Base-by-base conservation (phyloP, 2,888 invertebrate species). In the Zygogramma bicolorata region DNA sequence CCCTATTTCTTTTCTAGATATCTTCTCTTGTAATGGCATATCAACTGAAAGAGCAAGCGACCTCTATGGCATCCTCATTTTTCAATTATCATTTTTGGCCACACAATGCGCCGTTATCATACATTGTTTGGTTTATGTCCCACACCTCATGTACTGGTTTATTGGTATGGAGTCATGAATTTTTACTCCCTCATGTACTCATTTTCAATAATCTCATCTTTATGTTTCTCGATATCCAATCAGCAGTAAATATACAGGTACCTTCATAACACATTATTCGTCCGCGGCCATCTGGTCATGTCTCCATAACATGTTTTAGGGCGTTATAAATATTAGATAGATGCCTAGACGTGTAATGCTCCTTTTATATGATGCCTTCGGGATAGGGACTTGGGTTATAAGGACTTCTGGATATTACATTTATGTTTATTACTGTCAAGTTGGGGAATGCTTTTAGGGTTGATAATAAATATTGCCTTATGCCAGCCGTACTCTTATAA, bases 371-470 rank as follows among this genome's bases (percentile, higher is more conserved):
- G 70, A 61, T 67, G 59, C 76, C 70, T 53, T 60, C 40, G 76
- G 72, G 74, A 71, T 62, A 18, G 53, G 63, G 67, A 72, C 70
- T 68, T 67, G 70, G 70, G 58, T 71, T 71, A 68, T 71, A 58
- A 73, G 73, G 71, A 69, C 70, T 71, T 68, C 67, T 69, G 62
- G 72, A 67, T 74, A 72, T 76, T 74, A 76, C 74, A 74, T 76
- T 74, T 70, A 76, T 74, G 76, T 76, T 74, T 76, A 76, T 74
- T 70, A 70, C 72, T 73, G 68, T 70, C 68, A 68, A 68, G 65
- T 70, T 67, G 40, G 69, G 63, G 65, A 66, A 60, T 59, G 58
- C 62, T 62, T 27, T 49, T 40, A 29, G 58, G 40, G 70, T 27
- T 29, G 67, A 59, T 71, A 61, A 70, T 65, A 27, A n/a, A n/a